Evolutionary conservation across 92 coral and sea anemone species (phyloP).

Genomic region (Montipora capitata): DNA sequence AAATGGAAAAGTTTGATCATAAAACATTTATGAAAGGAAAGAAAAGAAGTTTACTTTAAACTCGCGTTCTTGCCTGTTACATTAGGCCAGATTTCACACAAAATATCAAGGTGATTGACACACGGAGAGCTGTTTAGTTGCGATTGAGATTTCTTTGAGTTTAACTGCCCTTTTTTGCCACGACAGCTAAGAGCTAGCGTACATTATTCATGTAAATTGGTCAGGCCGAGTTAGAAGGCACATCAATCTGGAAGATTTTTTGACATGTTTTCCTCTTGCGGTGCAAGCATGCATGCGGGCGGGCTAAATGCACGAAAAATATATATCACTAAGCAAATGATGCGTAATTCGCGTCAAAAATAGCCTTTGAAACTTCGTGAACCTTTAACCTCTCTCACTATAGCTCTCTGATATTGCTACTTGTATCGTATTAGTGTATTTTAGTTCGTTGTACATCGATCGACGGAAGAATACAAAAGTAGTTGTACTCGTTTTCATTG

Average conservation of each 20-base stretch:
- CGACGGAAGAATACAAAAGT: background rate
- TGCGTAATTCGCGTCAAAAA: constrained; percentile 37
- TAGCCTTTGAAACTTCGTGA: constrained; percentile 7
- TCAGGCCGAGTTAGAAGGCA: constrained; percentile 73
- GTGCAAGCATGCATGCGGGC: constrained; percentile 43
- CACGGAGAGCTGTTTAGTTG: background rate
- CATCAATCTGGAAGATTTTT: constrained; percentile 78
- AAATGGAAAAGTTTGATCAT: constrained; percentile 90
- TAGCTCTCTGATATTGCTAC: background rate
- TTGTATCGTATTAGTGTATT: background rate
- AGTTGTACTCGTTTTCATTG: background rate
- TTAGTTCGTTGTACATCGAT: background rate
- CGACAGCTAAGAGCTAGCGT: constrained; percentile 6
- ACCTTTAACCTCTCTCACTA: background rate
- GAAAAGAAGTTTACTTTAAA: background rate
- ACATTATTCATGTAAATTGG: constrained; percentile 61
- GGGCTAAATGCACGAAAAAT: constrained; percentile 50
- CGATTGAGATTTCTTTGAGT: background rate
- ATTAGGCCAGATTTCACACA: background rate
- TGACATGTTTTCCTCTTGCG: constrained; percentile 81
- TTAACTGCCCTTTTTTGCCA: constrained; percentile 26
- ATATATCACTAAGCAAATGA: constrained; percentile 32
- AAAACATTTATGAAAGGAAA: constrained; percentile 77
- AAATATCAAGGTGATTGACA: constrained; percentile 6
- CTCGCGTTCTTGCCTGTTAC: background rate